Evolutionary conservation across 1,140 invertebrate species (phyloP), one percentile per base, ranked within the genome.

Genomic region (Nomia melanderi): DNA sequence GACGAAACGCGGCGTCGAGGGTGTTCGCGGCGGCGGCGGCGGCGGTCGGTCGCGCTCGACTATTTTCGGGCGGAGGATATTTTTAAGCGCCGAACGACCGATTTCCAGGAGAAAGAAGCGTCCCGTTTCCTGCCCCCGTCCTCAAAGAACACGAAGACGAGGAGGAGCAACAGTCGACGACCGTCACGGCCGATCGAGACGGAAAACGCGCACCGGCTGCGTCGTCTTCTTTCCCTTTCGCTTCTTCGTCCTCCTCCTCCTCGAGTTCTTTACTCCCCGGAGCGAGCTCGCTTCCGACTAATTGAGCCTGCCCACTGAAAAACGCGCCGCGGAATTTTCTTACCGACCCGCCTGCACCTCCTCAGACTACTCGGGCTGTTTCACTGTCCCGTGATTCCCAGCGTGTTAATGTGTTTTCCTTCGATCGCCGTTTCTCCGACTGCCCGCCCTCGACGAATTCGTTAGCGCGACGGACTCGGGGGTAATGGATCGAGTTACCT

Each of bases 61-160:
- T 89, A 88, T 90, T 90, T 82, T 89, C 77, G 71, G 84, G 70
- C 81, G 75, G 70, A 41, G 79, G 83, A 81, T 89, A 89, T 90
- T 90, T 90, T 89, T 89, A 88, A 86, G 81, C 76, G 60, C 60
- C 78, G 63, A 67, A 82, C 85, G 86, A 77, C 79, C 79, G 67
- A 69, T 78, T 79, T 83, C 60, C 64, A 77, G 66, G 62, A 73
- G 75, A 80, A 80, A 73, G 76, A 83, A 82, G 64, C 65, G n/a
- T 6, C 39, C 62, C 31, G 77, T 79, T 70, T 79, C 79, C 77
- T 81, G 70, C 57, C 31, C 70, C 60, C 41, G 54, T 75, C 62
- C 59, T 65, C 53, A 0, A 25, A 53, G 7, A 25, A 11, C 8
- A 29, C 0, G 25, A 27, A 57, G 17, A 33, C 56, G 29, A 27